Conservation (phyloP, 1,140 invertebrate species). For the Dinothrombium tinctorium region DNA sequence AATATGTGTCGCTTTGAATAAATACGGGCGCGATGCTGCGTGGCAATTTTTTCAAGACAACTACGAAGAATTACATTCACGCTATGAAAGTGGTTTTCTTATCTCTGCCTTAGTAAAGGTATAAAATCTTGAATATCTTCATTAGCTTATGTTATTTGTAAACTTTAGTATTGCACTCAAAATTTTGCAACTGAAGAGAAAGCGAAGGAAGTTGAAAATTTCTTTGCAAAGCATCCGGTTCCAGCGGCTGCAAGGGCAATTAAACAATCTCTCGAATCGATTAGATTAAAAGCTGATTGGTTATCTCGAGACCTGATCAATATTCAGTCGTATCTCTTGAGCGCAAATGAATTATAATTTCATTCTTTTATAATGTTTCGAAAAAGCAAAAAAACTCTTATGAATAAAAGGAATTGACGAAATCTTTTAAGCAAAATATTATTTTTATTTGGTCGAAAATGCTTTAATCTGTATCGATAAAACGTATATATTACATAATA, state of each 20-base stretch:
- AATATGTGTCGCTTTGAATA: constrained; percentile 42
- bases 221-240: constrained; percentile 47
- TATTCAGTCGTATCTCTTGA: no score
- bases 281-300: no score
- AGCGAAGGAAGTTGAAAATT: constrained; percentile 53
- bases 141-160: no score
- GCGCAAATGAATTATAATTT: no score
- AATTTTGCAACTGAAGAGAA: constrained; percentile 58
- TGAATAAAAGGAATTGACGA: no score
- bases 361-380: no score
- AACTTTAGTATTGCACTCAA: constrained; percentile 40
- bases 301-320: no score
- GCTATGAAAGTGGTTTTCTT: background rate
- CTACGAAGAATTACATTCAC: constrained; percentile 26
- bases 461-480: no score
- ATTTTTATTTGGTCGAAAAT: no score
- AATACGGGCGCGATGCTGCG: constrained; percentile 49
- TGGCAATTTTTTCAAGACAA: constrained; percentile 79
- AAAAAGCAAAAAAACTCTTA: no score
- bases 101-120: background rate
- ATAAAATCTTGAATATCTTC: background rate
- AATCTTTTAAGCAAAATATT: no score
- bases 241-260: constrained; percentile 35
- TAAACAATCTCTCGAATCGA: background rate
- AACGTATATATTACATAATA: no score